Conservation (phyloP, 2,113 vertebrate genomes). For the Dasypus novemcinctus region DNA sequence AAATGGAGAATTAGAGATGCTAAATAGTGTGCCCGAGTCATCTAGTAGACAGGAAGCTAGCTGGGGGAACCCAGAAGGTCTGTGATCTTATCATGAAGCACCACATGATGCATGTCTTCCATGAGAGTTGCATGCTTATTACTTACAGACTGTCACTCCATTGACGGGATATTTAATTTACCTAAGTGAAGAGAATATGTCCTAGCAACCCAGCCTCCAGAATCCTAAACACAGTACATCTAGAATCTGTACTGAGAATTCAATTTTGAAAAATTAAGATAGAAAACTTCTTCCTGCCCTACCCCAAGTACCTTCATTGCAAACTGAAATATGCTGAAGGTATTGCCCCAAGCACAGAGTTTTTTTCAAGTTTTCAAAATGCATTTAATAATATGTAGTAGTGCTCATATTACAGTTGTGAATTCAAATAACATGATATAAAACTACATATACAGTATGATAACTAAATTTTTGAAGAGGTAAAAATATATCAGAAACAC, state of each 20-base stretch:
- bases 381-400: background rate
- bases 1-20: background rate
- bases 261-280: background rate
- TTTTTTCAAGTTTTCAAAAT: background rate
- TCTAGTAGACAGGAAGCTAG: background rate
- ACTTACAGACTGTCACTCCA: background rate
- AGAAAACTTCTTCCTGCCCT: background rate
- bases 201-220: background rate
- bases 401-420: background rate
- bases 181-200: background rate
- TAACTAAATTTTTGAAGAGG: background rate
- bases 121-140: fast-evolving
- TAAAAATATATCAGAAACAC: background rate
- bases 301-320: background rate
- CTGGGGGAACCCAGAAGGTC: background rate
- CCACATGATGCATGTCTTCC: fast-evolving
- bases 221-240: background rate
- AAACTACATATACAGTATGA: background rate
- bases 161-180: background rate
- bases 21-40: background rate
- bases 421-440: background rate
- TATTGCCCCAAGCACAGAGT: background rate
- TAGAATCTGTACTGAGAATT: conserved; percentile 6
- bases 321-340: background rate
- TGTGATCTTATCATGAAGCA: background rate